Evolutionary conservation across 2,113 vertebrate species (phyloP).

Genomic region (Petrocephalus zakoni): DNA sequence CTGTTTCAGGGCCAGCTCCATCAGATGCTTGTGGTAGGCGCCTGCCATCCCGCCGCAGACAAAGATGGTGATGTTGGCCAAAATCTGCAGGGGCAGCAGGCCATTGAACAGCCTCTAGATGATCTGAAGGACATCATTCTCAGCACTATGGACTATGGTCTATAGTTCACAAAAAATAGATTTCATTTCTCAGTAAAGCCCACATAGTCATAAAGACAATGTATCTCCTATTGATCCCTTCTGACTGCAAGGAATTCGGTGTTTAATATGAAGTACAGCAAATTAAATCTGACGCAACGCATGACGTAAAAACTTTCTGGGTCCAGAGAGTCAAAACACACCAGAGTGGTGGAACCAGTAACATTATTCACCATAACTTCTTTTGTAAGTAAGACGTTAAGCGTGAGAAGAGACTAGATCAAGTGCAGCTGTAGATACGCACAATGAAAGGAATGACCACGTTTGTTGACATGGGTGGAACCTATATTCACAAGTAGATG

Average conservation of each 20-base stretch:
- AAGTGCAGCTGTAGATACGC: not conserved
- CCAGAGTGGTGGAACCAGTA: not conserved
- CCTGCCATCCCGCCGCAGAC: slow-evolving; percentile 91
- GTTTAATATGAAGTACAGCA: not conserved
- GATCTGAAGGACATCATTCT: not conserved
- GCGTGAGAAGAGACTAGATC: not conserved
- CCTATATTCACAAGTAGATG: not conserved
- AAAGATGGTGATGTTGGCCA: slow-evolving; percentile 95
- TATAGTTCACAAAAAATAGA: not conserved
- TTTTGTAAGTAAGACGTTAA: not conserved
- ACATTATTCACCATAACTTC: not conserved
- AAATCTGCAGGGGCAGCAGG: slow-evolving; percentile 59
- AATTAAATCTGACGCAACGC: not conserved
- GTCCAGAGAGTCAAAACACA: not conserved
- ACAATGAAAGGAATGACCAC: not conserved
- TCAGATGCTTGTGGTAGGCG: slow-evolving; percentile 93
- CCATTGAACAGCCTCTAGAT: not conserved
- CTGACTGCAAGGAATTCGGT: not conserved
- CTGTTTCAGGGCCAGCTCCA: slow-evolving; percentile 90
- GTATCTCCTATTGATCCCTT: not conserved
- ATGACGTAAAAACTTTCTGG: not conserved
- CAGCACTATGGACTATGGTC: not conserved
- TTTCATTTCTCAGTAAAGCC: not conserved
- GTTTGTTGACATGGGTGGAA: not conserved
- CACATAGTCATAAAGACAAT: not conserved